Evolutionary conservation across 2,797 vertebrate species (phyloP).

Genomic region (Potorous gilbertii): DNA sequence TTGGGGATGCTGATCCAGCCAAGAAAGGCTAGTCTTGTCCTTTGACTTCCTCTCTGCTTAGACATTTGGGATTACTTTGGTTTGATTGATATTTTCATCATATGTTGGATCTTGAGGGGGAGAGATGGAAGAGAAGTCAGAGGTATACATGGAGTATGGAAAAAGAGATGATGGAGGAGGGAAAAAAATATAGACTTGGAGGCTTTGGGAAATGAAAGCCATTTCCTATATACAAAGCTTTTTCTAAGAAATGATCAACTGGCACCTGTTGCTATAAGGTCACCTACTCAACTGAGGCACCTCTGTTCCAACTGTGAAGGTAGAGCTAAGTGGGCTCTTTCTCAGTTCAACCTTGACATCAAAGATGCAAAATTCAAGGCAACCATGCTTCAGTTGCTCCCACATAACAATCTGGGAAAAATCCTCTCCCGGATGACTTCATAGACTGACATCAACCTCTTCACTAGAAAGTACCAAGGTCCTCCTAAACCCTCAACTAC

Average conservation of each 20-base stretch:
- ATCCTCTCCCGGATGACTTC: not conserved
- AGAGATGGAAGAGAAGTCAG: not conserved
- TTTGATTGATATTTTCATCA: not conserved
- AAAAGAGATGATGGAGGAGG: not conserved
- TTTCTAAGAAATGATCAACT: not conserved
- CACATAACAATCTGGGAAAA: not conserved
- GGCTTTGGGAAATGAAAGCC: not conserved
- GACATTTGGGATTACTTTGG: not conserved
- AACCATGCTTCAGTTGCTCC: not conserved
- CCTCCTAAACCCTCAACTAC: not conserved
- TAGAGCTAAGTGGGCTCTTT: not conserved
- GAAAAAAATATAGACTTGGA: not conserved
- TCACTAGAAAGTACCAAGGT: not conserved
- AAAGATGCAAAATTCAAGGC: not conserved
- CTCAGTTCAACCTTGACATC: not conserved
- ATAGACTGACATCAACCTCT: not conserved
- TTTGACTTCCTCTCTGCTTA: not conserved
- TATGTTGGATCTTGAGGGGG: not conserved
- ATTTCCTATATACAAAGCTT: not conserved
- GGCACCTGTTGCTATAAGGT: not conserved
- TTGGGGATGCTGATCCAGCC: not conserved
- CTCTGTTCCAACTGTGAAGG: not conserved
- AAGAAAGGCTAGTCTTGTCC: not conserved
- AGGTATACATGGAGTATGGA: not conserved
- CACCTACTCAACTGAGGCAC: not conserved